These are phyloP conservation scores for Cherax quadricarinatus DNA, from an alignment of 1,140 invertebrate species.

Conservation along the genomic window DNA sequence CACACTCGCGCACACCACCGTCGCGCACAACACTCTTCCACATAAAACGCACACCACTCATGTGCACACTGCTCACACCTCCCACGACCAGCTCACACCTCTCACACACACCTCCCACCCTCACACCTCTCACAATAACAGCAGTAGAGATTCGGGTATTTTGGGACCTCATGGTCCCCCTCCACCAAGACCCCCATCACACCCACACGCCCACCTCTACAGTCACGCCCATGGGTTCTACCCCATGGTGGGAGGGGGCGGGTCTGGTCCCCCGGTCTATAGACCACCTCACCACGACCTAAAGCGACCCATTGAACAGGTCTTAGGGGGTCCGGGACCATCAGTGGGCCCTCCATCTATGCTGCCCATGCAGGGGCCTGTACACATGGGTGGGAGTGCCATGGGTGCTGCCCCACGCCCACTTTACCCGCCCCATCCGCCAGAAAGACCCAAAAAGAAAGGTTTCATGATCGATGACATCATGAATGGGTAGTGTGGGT, in stretches of 20 bases:
- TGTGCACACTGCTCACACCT: constrained; percentile 32
- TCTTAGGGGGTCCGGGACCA: constrained; percentile 50
- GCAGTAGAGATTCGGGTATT: constrained; percentile 55
- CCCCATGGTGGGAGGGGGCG: constrained; percentile 57
- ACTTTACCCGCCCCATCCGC: constrained; percentile 66
- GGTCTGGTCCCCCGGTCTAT: background rate
- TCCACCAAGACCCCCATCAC: constrained; percentile 52
- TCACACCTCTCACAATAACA: constrained; percentile 34
- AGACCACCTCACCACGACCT: constrained; percentile 49
- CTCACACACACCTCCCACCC: constrained; percentile 33
- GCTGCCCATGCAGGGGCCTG: constrained; percentile 50
- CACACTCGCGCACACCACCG: constrained; percentile 33
- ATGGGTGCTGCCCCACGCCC: constrained; percentile 61
- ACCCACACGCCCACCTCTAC: constrained; percentile 61
- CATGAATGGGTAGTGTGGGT: constrained; percentile 59
- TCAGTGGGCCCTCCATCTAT: constrained; percentile 33
- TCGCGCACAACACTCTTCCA: constrained; percentile 28
- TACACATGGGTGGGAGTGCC: constrained; percentile 53
- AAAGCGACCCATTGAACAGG: constrained; percentile 63
- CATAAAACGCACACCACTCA: constrained; percentile 44
- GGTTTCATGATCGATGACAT: constrained; percentile 73
- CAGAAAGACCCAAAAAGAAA: constrained; percentile 72
- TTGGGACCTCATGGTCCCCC: constrained; percentile 49
- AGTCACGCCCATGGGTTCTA: constrained; percentile 62
- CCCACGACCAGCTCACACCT: constrained; percentile 12